Conservation (phyloP, 2,113 vertebrate species). For the Meleagris gallopavo region DNA sequence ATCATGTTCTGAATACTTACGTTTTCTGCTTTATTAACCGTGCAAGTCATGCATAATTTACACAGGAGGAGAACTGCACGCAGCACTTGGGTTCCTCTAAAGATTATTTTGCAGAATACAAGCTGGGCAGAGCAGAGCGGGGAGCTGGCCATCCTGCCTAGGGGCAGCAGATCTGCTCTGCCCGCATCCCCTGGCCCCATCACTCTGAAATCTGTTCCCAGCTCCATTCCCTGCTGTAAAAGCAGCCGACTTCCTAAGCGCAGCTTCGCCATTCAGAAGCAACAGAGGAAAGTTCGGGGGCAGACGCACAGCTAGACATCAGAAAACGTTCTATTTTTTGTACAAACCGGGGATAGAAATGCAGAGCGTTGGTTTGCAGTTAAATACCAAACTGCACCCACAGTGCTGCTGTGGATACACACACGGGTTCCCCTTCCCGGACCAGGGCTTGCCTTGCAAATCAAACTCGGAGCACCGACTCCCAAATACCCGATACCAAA, state of each 20-base stretch:
- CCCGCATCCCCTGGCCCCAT: neutral
- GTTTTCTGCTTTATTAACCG: constrained; percentile 13
- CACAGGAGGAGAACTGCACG: neutral
- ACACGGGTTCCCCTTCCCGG: neutral
- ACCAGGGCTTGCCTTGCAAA: neutral
- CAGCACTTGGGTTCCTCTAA: neutral
- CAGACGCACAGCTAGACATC: neutral
- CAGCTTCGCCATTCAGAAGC: fast-evolving
- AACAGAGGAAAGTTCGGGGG: fast-evolving
- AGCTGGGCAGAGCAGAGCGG: neutral
- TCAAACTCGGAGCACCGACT: fast-evolving
- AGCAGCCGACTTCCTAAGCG: fast-evolving
- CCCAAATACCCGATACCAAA: neutral
- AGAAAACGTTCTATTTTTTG: fast-evolving
- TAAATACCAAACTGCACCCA: neutral
- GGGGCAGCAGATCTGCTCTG: neutral
- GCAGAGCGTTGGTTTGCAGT: neutral
- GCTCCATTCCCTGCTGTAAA: fast-evolving
- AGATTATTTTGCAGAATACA: neutral
- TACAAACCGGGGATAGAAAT: fast-evolving
- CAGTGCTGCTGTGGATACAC: neutral
- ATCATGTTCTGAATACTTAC: neutral
- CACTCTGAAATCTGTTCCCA: neutral
- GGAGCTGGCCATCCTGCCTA: fast-evolving
- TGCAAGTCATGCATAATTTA: neutral